Conservation (phyloP, 2,797 vertebrate genomes). For the Pseudochromis fuscus region DNA sequence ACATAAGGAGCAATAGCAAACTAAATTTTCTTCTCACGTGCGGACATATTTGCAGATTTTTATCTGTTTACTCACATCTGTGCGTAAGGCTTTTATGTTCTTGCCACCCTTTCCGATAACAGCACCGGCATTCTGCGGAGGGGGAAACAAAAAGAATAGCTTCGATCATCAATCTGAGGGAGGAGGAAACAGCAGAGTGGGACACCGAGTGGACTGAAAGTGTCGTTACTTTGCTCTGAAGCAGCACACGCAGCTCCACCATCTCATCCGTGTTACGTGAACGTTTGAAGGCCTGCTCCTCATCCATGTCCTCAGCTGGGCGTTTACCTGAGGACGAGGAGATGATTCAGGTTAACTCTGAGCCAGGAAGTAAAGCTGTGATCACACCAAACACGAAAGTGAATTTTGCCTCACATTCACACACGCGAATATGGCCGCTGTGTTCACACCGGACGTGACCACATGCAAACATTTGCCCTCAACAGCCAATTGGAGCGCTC, state of each 20-base stretch:
- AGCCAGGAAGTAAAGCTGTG: not conserved
- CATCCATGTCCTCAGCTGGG: slow-evolving; percentile 97
- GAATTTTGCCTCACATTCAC: too few relatives aligned
- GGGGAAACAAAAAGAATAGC: not conserved
- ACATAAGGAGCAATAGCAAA: slow-evolving; percentile 9
- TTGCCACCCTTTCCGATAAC: slow-evolving; percentile 99
- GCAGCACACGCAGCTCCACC: slow-evolving; percentile 96
- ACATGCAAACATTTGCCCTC: too few relatives aligned
- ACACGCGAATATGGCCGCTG: too few relatives aligned
- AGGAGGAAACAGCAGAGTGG: not conserved
- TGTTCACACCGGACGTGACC: too few relatives aligned
- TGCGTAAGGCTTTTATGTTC: slow-evolving; percentile 99
- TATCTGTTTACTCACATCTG: slow-evolving; percentile 93
- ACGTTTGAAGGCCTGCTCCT: slow-evolving; percentile 97
- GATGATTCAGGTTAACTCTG: slow-evolving; percentile 11
- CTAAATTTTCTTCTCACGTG: slow-evolving; percentile 21
- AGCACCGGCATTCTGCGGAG: slow-evolving; percentile 94
- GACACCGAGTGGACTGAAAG: not conserved
- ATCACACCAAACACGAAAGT: too few relatives aligned
- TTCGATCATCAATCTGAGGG: not conserved
- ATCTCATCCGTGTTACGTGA: slow-evolving; percentile 97
- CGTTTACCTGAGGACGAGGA: slow-evolving; percentile 90
- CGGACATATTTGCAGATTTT: slow-evolving; percentile 36
- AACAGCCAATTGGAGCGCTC: too few relatives aligned
- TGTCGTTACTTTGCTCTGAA: slow-evolving; percentile 94